phyloP scores from a whole-genome alignment of 2,113 vertebrate genomes.

The Columbina picui region DNA sequence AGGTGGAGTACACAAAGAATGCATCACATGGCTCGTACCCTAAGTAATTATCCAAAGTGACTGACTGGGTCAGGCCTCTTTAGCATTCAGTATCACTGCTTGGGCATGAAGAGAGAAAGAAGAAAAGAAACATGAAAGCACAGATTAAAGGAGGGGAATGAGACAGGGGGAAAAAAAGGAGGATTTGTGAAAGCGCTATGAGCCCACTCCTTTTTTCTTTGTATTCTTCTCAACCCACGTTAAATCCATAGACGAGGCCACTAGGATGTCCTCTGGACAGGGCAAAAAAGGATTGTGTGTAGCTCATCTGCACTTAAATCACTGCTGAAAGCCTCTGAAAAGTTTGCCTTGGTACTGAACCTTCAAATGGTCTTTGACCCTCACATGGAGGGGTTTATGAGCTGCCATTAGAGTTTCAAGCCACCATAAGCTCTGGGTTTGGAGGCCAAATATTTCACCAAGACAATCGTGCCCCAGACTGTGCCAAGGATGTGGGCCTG shows the following conservation, averaged over 20 bases:
- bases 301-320: not conserved
- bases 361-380: not conserved
- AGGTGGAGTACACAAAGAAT: not conserved
- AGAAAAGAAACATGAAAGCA: slow-evolving; percentile 50
- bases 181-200: slow-evolving; percentile 28
- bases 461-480: not conserved
- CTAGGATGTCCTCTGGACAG: not conserved
- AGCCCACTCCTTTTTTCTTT: not conserved
- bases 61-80: not conserved
- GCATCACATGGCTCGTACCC: not conserved
- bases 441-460: not conserved
- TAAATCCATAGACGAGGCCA: not conserved
- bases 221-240: not conserved
- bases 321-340: not conserved
- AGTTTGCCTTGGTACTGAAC: not conserved
- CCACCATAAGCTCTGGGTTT: not conserved
- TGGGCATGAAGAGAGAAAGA: not conserved
- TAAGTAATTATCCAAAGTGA: not conserved
- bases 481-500: not conserved
- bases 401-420: not conserved
- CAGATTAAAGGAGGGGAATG: slow-evolving; percentile 31
- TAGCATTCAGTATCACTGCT: slow-evolving; percentile 31
- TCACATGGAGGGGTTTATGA: not conserved
- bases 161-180: not conserved
- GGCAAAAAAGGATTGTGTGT: not conserved